These are phyloP conservation scores for Cenopis cana DNA, from an alignment of 2,888 invertebrate genomes.

Conservation along the genomic window DNA sequence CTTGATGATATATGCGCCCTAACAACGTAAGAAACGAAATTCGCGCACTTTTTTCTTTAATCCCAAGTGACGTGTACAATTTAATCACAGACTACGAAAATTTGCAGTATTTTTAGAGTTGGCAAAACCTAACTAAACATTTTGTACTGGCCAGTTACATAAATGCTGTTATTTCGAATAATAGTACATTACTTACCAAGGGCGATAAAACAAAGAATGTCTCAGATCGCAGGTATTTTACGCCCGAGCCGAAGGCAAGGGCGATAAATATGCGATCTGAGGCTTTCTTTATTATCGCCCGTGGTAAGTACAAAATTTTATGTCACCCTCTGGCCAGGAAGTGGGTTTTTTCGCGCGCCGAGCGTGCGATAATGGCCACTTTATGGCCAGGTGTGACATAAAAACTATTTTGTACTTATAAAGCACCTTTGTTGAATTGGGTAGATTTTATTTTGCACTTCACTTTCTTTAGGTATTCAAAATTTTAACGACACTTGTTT, in stretches of 20 bases:
- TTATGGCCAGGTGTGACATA: no score
- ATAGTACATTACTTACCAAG: no score
- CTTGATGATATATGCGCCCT: slow-evolving; percentile 71
- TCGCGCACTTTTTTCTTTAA: slow-evolving; percentile 60
- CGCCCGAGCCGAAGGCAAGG: no score
- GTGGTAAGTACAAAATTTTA: no score
- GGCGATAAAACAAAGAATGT: no score
- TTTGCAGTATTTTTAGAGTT: slow-evolving; percentile 29
- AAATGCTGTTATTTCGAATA: slow-evolving; percentile 6
- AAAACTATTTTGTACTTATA: not conserved
- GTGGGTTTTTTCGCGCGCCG: no score
- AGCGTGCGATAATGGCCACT: no score
- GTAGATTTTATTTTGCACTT: not conserved
- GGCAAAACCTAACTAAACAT: slow-evolving; percentile 35
- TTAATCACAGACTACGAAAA: slow-evolving; percentile 50
- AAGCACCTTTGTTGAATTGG: not conserved
- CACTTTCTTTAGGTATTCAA: slow-evolving; percentile 2
- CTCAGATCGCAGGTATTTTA: no score
- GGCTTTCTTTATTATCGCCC: no score
- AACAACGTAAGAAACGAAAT: slow-evolving; percentile 69
- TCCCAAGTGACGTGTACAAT: slow-evolving; percentile 65
- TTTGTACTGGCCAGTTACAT: slow-evolving; percentile 23
- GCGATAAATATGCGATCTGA: no score
- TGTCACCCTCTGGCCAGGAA: no score
- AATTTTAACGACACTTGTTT: slow-evolving; percentile 14